Evolutionary conservation across 1,140 invertebrate species (phyloP).

Genomic region (Protaetia brevitarsis): DNA sequence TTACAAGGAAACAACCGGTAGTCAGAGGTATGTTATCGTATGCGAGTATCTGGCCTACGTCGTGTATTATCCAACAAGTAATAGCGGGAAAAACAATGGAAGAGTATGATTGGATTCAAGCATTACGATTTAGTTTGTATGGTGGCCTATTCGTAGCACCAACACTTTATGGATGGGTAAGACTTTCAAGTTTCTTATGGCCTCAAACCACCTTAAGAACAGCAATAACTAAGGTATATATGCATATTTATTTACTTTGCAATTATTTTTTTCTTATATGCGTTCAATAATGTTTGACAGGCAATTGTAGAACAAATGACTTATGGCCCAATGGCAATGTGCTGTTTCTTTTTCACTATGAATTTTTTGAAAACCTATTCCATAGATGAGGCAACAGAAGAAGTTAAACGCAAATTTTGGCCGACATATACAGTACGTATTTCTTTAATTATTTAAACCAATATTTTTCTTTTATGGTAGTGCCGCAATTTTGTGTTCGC

Average conservation of each 20-base stretch:
- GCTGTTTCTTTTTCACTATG: conserved; percentile 79
- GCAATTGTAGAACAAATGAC: conserved; percentile 77
- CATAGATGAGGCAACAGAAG: conserved; percentile 61
- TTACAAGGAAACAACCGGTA: conserved; percentile 53
- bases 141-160: conserved; percentile 70
- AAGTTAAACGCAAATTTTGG: conserved; percentile 72
- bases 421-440: conserved; percentile 83
- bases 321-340: conserved; percentile 76
- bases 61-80: conserved; percentile 49
- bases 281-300: conserved; percentile 47
- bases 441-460: no score
- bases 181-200: conserved; percentile 60
- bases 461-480: no score
- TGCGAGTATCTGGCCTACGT: conserved; percentile 57
- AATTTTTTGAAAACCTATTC: conserved; percentile 72
- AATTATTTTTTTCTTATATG: not conserved
- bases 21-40: conserved; percentile 70
- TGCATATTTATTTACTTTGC: not conserved
- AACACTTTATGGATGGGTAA: conserved; percentile 67
- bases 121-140: conserved; percentile 64
- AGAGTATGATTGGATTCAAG: conserved; percentile 59
- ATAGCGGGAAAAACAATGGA: conserved; percentile 54
- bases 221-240: conserved; percentile 62
- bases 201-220: conserved; percentile 61
- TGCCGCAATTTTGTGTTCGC: no score